A percentile compares a stretch with the other conserved stretches of the same genome.
phyloP scores from a whole-genome alignment of 92 coral and sea anemone species.

The Ricordea florida region DNA sequence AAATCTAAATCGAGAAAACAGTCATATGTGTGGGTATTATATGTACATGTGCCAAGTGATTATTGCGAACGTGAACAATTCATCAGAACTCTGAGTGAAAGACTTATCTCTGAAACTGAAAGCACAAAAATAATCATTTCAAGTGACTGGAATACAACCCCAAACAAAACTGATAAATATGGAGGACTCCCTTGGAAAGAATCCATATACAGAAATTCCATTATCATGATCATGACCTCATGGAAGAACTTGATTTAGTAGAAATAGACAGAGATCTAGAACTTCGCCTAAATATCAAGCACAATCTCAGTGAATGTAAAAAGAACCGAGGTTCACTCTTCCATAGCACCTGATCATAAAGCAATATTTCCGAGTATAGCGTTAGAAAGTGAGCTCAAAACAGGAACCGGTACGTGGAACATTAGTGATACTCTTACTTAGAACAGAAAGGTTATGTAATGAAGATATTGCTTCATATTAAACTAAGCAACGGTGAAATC shows the following conservation, averaged over 20 bases:
- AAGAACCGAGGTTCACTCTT: neutral
- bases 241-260: neutral
- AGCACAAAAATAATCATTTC: neutral
- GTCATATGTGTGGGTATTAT: neutral
- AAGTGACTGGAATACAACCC: neutral
- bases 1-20: neutral
- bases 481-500: too few relatives aligned
- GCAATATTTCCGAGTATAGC: neutral
- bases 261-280: neutral
- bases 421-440: too few relatives aligned
- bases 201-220: neutral
- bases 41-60: neutral
- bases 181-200: neutral
- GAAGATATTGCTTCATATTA: too few relatives aligned
- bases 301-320: neutral
- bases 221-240: neutral
- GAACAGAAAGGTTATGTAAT: too few relatives aligned
- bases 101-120: neutral
- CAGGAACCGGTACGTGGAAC: neutral
- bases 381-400: neutral
- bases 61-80: neutral
- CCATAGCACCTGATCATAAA: neutral
- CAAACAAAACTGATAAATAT: neutral
- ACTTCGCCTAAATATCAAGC: neutral
- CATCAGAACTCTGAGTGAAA: neutral